Evolutionary conservation across 2,888 invertebrate species (phyloP).

Genomic region (Volucella zonaria): DNA sequence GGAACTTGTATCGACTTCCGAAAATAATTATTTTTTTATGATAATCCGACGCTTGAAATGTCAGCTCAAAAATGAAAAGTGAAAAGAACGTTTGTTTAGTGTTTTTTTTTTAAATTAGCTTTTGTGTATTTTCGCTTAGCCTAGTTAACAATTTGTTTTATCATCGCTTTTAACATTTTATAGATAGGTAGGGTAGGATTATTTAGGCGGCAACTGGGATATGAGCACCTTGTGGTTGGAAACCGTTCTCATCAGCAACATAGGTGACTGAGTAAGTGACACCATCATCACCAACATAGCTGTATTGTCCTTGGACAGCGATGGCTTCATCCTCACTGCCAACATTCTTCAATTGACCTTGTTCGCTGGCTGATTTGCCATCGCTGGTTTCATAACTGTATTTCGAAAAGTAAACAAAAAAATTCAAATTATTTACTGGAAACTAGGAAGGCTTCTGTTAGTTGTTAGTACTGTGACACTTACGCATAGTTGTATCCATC

Average conservation of each 20-base stretch:
- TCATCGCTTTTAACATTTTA: background rate
- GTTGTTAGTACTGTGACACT: conserved; percentile 31
- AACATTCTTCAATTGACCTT: conserved; percentile 80
- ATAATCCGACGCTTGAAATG: too few species aligned
- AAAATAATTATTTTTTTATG: too few species aligned
- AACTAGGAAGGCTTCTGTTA: background rate
- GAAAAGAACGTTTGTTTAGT: background rate
- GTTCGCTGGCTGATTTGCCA: conserved; percentile 15
- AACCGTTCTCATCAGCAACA: conserved; percentile 75
- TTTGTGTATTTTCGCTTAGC: conserved; percentile 59
- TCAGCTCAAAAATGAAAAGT: background rate
- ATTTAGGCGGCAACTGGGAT: conserved; percentile 76
- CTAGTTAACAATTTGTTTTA: conserved; percentile 60
- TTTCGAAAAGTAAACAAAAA: background rate
- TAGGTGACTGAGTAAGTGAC: conserved; percentile 83
- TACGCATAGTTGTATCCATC: conserved; percentile 67
- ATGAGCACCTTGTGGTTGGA: conserved; percentile 81
- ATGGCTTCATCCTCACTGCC: conserved; percentile 83
- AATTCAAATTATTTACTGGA: background rate
- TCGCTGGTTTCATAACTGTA: conserved; percentile 85
- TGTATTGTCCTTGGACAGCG: conserved; percentile 82
- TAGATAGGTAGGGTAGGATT: conserved; percentile 28
- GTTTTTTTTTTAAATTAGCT: conserved; percentile 38
- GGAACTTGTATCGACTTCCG: too few species aligned
- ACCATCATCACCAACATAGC: conserved; percentile 84